phyloP scores from a whole-genome alignment of 2,888 invertebrate species.

The Drosophila glabriapex region DNA sequence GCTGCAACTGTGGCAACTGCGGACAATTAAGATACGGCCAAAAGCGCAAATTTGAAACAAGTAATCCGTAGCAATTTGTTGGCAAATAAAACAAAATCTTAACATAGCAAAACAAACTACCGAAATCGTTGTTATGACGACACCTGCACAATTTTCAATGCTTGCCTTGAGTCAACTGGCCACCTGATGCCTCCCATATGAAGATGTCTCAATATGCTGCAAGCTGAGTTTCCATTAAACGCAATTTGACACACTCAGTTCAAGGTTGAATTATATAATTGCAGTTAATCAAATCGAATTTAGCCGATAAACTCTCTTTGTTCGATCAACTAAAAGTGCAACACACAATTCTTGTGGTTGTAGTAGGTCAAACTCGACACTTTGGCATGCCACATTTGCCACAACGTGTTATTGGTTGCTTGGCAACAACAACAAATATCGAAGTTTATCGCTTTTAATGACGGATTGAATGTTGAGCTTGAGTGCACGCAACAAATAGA shows the following conservation, averaged over 20 bases:
- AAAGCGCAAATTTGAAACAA: conserved; percentile 39
- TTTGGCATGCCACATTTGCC: conserved; percentile 15
- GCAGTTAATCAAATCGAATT: not conserved
- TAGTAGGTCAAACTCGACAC: conserved; percentile 3
- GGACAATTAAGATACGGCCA: conserved; percentile 54
- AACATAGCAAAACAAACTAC: conserved; percentile 4
- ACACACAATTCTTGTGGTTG: not conserved
- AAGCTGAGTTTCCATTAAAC: conserved; percentile 19
- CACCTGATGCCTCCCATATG: conserved; percentile 3
- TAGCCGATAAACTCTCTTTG: not conserved
- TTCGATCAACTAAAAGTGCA: not conserved
- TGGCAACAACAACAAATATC: conserved; percentile 26
- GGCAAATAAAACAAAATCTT: conserved; percentile 33
- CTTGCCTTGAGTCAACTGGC: not conserved
- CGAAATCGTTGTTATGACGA: conserved; percentile 25
- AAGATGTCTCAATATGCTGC: conserved; percentile 29
- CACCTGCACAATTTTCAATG: conserved; percentile 4
- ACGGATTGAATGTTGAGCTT: conserved; percentile 38
- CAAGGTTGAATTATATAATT: not conserved
- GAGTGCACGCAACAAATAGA: conserved; percentile 30
- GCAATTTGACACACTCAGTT: conserved; percentile 23
- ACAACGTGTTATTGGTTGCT: conserved; percentile 29
- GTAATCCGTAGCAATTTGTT: conserved; percentile 26
- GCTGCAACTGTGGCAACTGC: conserved; percentile 30
- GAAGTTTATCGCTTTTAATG: not conserved